Evolutionary conservation across 1,140 invertebrate genomes (phyloP).

Genomic region (Cataglyphis hispanica): DNA sequence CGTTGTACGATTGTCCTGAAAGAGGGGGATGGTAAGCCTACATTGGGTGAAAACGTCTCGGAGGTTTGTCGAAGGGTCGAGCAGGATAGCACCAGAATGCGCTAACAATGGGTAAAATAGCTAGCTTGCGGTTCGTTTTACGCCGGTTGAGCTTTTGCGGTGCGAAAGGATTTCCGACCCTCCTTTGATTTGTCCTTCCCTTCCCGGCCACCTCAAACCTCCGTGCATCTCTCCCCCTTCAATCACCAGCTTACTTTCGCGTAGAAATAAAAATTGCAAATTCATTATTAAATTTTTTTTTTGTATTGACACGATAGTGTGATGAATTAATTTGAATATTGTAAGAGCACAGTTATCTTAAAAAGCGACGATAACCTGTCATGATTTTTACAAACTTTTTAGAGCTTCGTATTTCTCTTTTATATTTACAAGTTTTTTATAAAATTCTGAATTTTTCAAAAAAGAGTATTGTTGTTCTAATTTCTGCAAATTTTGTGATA

Average conservation of each 20-base stretch:
- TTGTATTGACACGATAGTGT: not conserved
- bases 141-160: slow-evolving; percentile 46
- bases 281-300: slow-evolving; percentile 10
- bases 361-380: not conserved
- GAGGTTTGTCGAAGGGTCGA: slow-evolving; percentile 14
- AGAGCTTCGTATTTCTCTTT: not conserved
- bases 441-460: no score
- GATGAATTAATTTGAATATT: slow-evolving; percentile 39
- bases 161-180: slow-evolving; percentile 46
- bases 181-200: slow-evolving; percentile 36
- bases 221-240: not conserved
- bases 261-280: slow-evolving; percentile 19
- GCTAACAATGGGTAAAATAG: slow-evolving; percentile 68
- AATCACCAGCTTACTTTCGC: not conserved
- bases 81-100: slow-evolving; percentile 10
- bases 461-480: no score
- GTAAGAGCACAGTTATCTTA: slow-evolving; percentile 20
- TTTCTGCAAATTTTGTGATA: no score
- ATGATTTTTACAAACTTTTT: slow-evolving; percentile 1
- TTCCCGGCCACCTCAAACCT: not conserved
- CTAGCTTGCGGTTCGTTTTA: slow-evolving; percentile 64
- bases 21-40: slow-evolving; percentile 10
- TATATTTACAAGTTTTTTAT: not conserved
- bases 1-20: slow-evolving; percentile 19
- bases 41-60: slow-evolving; percentile 29